Evolutionary conservation across 2,797 vertebrate species (phyloP).

Genomic region (Pangasius sanitwongsei): DNA sequence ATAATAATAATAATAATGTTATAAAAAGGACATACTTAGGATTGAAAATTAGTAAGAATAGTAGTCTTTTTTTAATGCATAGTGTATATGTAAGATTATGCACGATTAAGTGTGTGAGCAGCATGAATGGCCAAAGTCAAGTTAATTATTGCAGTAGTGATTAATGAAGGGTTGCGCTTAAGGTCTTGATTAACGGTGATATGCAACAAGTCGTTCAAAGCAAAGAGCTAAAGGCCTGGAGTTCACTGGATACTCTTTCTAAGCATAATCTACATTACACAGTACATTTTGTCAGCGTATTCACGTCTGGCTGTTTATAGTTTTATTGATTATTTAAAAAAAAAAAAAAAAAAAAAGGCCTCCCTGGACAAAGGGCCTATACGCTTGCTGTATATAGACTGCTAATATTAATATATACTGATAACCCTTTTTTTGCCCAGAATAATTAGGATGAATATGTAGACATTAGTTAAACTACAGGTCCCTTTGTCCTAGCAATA

Average conservation of each 20-base stretch:
- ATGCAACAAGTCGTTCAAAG: slow-evolving; percentile 48
- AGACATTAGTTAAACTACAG: not conserved
- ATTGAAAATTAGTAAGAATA: not conserved
- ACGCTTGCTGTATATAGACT: not conserved
- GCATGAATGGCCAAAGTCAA: slow-evolving; percentile 25
- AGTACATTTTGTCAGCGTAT: not conserved
- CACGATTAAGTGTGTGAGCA: not conserved
- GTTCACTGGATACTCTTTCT: not conserved
- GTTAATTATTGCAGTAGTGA: slow-evolving; percentile 26
- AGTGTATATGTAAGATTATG: not conserved
- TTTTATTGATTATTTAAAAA: not conserved
- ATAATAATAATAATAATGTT: not conserved
- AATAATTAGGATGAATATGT: not conserved
- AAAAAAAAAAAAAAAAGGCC: not conserved
- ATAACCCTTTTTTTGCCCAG: not conserved
- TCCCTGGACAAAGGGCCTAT: not conserved
- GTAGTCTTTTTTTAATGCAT: not conserved
- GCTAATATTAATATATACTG: not conserved
- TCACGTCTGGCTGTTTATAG: not conserved
- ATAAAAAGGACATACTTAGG: not conserved
- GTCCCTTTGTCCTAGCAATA: not conserved
- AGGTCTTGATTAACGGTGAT: slow-evolving; percentile 11
- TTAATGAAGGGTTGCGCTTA: slow-evolving; percentile 25
- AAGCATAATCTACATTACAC: not conserved
- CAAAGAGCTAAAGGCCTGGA: slow-evolving; percentile 3